phyloP scores from a whole-genome alignment of 2,888 invertebrate genomes.

The Caenorhabditis macrosperma region DNA sequence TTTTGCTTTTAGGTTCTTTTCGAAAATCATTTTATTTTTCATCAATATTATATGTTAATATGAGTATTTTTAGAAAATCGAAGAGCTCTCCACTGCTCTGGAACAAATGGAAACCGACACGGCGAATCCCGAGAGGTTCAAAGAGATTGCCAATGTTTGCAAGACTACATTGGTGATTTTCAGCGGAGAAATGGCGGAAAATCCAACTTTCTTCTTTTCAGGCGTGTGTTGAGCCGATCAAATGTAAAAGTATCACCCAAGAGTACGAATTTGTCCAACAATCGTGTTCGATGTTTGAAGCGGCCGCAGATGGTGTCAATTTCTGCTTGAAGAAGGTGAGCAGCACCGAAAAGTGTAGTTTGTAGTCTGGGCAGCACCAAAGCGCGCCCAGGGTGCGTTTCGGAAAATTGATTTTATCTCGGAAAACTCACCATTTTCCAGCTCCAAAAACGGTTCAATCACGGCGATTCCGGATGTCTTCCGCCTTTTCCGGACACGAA shows the following conservation, averaged over 20 bases:
- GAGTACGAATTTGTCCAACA: constrained; percentile 24
- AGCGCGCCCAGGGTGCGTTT: no score
- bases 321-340: constrained; percentile 21
- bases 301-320: constrained; percentile 3
- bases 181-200: neutral
- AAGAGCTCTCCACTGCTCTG: constrained; percentile 11
- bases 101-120: constrained; percentile 2
- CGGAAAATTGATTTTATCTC: no score
- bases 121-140: neutral
- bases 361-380: no score
- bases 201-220: neutral
- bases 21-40: neutral
- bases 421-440: no score
- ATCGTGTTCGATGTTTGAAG: constrained; percentile 3
- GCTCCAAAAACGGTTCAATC: neutral
- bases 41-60: neutral
- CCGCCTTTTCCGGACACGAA: neutral
- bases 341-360: no score
- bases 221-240: constrained; percentile 23
- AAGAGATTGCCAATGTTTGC: neutral
- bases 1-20: no score
- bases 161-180: neutral
- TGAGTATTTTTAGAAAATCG: constrained; percentile 18
- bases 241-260: constrained; percentile 17
- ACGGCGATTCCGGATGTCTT: neutral